Evolutionary conservation across 1,140 invertebrate genomes (phyloP).

Genomic region (Hypsibius dujardini): DNA sequence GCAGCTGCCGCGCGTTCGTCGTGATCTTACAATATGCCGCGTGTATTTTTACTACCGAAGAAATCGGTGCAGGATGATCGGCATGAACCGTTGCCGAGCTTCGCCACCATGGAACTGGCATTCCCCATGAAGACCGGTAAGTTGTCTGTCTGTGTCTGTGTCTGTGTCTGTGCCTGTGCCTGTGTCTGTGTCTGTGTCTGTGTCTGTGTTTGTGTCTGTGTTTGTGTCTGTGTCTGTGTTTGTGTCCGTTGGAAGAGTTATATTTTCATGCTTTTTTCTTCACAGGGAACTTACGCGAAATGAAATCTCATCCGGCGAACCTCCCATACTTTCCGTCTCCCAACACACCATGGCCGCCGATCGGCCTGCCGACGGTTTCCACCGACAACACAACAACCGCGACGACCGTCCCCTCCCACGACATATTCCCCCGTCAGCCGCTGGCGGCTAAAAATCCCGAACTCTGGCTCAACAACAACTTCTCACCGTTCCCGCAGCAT

Average conservation of each 20-base stretch:
- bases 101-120: slow-evolving; percentile 12
- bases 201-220: too few species aligned
- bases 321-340: slow-evolving; percentile 8
- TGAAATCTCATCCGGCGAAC: not conserved
- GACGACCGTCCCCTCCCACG: not conserved
- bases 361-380: slow-evolving; percentile 9
- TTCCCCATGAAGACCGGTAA: slow-evolving; percentile 7
- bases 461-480: not conserved
- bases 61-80: not conserved
- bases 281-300: not conserved
- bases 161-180: too few species aligned
- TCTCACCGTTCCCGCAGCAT: too few species aligned
- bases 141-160: too few species aligned
- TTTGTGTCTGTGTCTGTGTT: too few species aligned
- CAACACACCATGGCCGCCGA: not conserved
- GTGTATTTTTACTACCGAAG: not conserved
- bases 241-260: not conserved
- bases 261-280: not conserved
- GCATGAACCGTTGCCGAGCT: not conserved
- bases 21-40: not conserved
- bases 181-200: too few species aligned
- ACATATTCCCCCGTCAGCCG: not conserved
- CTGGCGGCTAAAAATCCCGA: not conserved
- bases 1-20: too few species aligned
- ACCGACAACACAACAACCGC: not conserved